A percentile compares a stretch with the other conserved stretches of the same genome.
These are phyloP conservation scores for Melanostoma mellinum DNA, from an alignment of 2,888 invertebrate genomes.

Conservation along the genomic window DNA sequence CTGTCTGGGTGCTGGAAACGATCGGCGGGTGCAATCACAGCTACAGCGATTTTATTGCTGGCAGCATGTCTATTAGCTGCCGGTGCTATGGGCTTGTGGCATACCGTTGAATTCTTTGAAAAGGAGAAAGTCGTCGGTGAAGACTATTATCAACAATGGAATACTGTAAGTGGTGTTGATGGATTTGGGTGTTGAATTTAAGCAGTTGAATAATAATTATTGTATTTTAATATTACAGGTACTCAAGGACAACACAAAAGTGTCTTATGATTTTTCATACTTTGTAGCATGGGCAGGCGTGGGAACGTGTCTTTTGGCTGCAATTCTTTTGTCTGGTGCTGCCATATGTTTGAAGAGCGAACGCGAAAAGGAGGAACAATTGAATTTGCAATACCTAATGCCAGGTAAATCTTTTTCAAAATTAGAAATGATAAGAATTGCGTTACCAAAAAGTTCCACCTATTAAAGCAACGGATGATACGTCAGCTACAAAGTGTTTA, in stretches of 20 bases:
- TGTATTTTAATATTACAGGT: conserved; percentile 83
- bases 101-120: conserved; percentile 97
- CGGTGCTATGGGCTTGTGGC: conserved; percentile 97
- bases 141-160: conserved; percentile 96
- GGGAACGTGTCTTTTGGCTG: conserved; percentile 93
- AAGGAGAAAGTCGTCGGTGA: conserved; percentile 96
- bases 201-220: neutral
- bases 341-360: conserved; percentile 97
- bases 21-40: conserved; percentile 95
- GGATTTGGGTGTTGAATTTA: neutral
- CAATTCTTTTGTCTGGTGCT: conserved; percentile 95
- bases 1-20: conserved; percentile 98
- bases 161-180: conserved; percentile 84
- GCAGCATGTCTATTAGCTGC: conserved; percentile 92
- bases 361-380: conserved; percentile 96
- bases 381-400: conserved; percentile 99
- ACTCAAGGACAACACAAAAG: conserved; percentile 91
- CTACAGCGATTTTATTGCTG: conserved; percentile 89
- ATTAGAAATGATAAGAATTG: neutral
- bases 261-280: conserved; percentile 98
- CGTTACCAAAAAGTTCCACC: too few species aligned
- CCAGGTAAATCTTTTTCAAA: conserved; percentile 86
- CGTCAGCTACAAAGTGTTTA: neutral
- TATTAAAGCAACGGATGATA: too few species aligned
- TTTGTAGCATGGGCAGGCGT: conserved; percentile 98